Conservation (phyloP, 2,113 vertebrate genomes). For the Alectura lathami region DNA sequence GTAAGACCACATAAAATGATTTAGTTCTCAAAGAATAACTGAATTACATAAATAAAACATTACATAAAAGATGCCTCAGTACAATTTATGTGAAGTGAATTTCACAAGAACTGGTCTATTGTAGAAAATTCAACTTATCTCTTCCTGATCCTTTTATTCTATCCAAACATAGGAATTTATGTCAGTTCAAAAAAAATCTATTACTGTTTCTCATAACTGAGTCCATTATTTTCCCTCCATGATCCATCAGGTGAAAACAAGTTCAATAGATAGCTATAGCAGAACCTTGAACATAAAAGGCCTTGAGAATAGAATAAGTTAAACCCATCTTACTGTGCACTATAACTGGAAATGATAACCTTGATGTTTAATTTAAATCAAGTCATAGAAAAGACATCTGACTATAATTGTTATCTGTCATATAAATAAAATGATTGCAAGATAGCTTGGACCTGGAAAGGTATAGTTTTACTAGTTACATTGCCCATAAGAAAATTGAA, state of each 20-base stretch:
- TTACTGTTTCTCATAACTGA: conserved; percentile 75
- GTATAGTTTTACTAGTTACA: not conserved
- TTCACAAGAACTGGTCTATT: conserved; percentile 65
- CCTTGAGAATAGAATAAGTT: conserved; percentile 66
- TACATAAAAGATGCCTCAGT: conserved; percentile 52
- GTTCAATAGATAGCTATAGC: conserved; percentile 68
- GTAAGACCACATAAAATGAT: conserved; percentile 61
- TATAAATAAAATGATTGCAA: conserved; percentile 59
- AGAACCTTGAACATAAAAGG: conserved; percentile 70
- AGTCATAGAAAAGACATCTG: conserved; percentile 31
- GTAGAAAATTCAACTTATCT: conserved; percentile 72
- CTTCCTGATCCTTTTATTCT: conserved; percentile 71
- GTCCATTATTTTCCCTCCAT: conserved; percentile 71
- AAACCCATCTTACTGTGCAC: conserved; percentile 42
- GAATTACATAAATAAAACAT: conserved; percentile 80
- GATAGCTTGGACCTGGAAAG: conserved; percentile 21
- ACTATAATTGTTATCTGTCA: conserved; percentile 49
- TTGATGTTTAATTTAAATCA: conserved; percentile 70
- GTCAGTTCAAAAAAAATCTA: conserved; percentile 71
- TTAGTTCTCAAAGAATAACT: conserved; percentile 65
- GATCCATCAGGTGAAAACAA: conserved; percentile 75
- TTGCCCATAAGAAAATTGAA: not conserved
- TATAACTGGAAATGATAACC: conserved; percentile 62
- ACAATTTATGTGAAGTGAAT: conserved; percentile 70
- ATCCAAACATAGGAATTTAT: conserved; percentile 73